Evolutionary conservation across 2,888 invertebrate species (phyloP), one percentile per base, ranked within the genome.

Genomic region (Drosophila flavopinicola): DNA sequence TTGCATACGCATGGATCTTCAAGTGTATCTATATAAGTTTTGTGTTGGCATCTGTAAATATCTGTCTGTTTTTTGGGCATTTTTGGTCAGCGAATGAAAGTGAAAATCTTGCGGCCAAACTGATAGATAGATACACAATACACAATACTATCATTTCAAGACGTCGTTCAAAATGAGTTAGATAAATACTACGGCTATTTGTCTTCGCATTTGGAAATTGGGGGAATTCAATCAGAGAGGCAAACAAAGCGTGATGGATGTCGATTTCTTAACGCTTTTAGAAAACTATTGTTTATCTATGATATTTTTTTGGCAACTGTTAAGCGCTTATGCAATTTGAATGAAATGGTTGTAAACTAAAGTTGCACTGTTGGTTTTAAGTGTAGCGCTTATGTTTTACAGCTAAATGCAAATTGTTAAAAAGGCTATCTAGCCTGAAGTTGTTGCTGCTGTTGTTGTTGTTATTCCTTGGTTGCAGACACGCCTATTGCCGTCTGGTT

Each of bases 1-100:
- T 82, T 82, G 80, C 86, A 82, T 86, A 85, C 83, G 78, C 84
- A 75, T 68, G 52, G 44, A 49, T 68, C 25, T 68, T 30, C 13
- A 47, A 25, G 23, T 11, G 39, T 30, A 30, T 42, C 41, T 23
- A 47, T n/a, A 41, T 20, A 10, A 30, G 25, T 30, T 45, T 27
- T 27, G 38, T 32, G 11, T n/a, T n/a, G n/a, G n/a, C 20, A 20
- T 30, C 9, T 37, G n/a, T 33, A 25, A 41, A 13, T 47, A 7
- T 45, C 29, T 70, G 47, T 48, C 45, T 71, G 48, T 66, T 33
- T 67, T 61, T 71, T 53, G 41, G 17, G 29, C 11, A 11, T n/a
- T 57, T 69, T 60, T 66, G 59, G 48, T 56, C 42, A 57, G 44
- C 60, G 67, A 86, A 86, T 29, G 80, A 82, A 82, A 82, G 80